phyloP scores from a whole-genome alignment of 1,140 invertebrate species.

The Lutraria rhynchaena region DNA sequence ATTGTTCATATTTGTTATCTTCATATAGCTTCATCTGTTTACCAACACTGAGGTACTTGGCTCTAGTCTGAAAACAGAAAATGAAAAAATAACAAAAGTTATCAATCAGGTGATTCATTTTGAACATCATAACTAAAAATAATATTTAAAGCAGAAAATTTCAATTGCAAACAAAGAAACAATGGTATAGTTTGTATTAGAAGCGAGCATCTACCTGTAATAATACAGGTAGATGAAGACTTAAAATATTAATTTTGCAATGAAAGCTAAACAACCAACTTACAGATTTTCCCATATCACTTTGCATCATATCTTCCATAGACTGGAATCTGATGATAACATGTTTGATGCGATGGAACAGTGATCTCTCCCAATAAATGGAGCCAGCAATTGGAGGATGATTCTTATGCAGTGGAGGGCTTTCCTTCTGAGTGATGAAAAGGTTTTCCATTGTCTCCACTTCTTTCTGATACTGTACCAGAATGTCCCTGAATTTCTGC shows the following conservation, averaged over 20 bases:
- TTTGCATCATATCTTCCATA: constrained; percentile 89
- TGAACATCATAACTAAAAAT: too few relatives aligned
- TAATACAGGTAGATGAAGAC: not conserved
- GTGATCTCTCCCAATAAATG: constrained; percentile 91
- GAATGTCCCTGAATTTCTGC: constrained; percentile 92
- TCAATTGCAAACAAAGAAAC: too few relatives aligned
- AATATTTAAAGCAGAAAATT: too few relatives aligned
- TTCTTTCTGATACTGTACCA: constrained; percentile 92
- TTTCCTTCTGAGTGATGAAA: constrained; percentile 86
- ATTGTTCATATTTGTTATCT: constrained; percentile 83
- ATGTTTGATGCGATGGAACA: constrained; percentile 90
- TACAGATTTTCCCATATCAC: constrained; percentile 86
- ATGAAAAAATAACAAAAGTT: too few relatives aligned
- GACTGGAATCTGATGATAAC: constrained; percentile 90
- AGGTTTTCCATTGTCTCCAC: constrained; percentile 82
- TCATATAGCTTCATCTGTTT: constrained; percentile 91
- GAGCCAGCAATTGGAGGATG: constrained; percentile 90
- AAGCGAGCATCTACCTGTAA: too few relatives aligned
- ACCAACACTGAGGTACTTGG: constrained; percentile 88
- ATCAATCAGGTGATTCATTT: too few relatives aligned
- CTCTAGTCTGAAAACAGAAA: constrained; percentile 85
- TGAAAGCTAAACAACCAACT: not conserved
- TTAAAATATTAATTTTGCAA: not conserved
- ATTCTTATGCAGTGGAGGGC: constrained; percentile 89
- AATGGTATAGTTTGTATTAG: too few relatives aligned